These are phyloP conservation scores for Yponomeuta plumbellus DNA, from an alignment of 2,888 invertebrate genomes.

Conservation along the genomic window DNA sequence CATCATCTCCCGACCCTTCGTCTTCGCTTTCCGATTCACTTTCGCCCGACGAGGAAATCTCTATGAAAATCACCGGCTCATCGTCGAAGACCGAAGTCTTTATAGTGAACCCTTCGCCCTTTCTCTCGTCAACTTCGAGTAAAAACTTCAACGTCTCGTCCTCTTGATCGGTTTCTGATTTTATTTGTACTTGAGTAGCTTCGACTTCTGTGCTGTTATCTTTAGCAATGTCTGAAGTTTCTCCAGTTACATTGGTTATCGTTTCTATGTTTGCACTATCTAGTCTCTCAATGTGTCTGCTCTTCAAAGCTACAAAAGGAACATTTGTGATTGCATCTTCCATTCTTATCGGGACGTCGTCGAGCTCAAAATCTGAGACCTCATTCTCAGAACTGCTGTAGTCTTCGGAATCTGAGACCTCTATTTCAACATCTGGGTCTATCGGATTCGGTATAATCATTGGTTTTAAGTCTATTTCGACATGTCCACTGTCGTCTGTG, in stretches of 20 bases:
- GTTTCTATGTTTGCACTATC: neutral
- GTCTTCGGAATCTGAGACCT: slow-evolving; percentile 13
- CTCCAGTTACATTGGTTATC: neutral
- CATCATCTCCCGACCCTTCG: neutral
- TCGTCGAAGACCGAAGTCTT: slow-evolving; percentile 38
- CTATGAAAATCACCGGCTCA: slow-evolving; percentile 49
- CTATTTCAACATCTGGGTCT: slow-evolving; percentile 6
- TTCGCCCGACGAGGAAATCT: slow-evolving; percentile 50
- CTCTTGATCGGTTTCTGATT: slow-evolving; percentile 6
- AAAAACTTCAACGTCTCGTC: slow-evolving; percentile 9
- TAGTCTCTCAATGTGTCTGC: neutral
- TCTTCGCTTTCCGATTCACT: slow-evolving; percentile 27
- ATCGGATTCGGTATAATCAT: neutral
- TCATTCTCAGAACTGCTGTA: slow-evolving; percentile 13
- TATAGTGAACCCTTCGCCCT: slow-evolving; percentile 38
- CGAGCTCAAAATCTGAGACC: slow-evolving; percentile 12
- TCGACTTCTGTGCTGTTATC: neutral
- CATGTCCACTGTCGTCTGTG: neutral
- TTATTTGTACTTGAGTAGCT: neutral
- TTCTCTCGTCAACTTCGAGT: slow-evolving; percentile 19
- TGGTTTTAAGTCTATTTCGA: slow-evolving; percentile 11
- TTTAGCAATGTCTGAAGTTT: neutral
- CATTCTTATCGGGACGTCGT: neutral
- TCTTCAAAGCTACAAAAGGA: neutral
- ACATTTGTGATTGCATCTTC: neutral